Percentiles rank a stretch among this genome's conserved stretches.
phyloP scores from a whole-genome alignment of 2,888 invertebrate species.

The Rhagonycha fulva region DNA sequence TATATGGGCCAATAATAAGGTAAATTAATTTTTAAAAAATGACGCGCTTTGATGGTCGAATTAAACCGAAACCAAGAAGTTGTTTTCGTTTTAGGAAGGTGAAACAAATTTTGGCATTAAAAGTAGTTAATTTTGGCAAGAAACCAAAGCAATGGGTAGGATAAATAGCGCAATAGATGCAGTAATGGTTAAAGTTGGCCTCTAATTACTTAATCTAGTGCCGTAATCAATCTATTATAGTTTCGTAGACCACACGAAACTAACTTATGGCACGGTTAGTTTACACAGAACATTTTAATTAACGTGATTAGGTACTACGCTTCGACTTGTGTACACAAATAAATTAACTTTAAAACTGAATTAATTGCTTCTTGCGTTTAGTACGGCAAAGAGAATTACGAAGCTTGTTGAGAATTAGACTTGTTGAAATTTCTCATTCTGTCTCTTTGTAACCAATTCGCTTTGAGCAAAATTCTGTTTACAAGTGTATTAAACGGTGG shows the following conservation, averaged over 20 bases:
- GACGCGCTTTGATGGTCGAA: not conserved
- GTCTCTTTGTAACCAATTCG: conserved; percentile 37
- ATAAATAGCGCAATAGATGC: conserved; percentile 52
- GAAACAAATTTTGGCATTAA: not conserved
- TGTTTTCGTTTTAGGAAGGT: not conserved
- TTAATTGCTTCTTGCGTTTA: conserved; percentile 57
- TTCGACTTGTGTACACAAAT: conserved; percentile 54
- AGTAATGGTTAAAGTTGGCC: conserved; percentile 55
- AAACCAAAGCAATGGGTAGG: conserved; percentile 28
- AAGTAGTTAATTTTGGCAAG: not conserved
- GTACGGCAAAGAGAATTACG: conserved; percentile 47
- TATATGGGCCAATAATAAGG: not conserved
- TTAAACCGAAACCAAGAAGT: not conserved
- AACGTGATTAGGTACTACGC: conserved; percentile 56
- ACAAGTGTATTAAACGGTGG: conserved; percentile 29
- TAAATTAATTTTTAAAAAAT: not conserved
- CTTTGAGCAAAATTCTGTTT: conserved; percentile 33
- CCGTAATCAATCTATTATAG: conserved; percentile 47
- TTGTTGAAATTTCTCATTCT: conserved; percentile 51
- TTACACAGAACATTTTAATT: conserved; percentile 54
- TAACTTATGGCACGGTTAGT: conserved; percentile 43
- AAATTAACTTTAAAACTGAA: conserved; percentile 58
- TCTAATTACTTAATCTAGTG: conserved; percentile 54
- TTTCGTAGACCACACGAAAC: conserved; percentile 30
- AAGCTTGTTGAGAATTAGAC: conserved; percentile 47